Conservation (phyloP, 2,113 vertebrate species). For the Actenoides lindsayi region DNA sequence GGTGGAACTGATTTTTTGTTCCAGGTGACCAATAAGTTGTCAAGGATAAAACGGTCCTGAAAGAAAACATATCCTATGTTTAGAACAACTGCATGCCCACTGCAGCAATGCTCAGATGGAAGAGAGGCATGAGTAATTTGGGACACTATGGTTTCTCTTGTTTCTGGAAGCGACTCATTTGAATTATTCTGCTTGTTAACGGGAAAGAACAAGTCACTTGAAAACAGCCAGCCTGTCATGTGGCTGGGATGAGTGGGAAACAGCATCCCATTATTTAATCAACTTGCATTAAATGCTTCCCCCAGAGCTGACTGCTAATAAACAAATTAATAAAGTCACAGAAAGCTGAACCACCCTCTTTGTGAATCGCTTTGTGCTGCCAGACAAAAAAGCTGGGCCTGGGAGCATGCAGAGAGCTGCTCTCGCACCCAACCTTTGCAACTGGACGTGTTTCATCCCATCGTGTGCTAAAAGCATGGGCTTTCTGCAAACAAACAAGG, state of each 20-base stretch:
- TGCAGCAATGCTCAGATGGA: background rate
- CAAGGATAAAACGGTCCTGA: background rate
- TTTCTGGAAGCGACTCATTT: slow-evolving; percentile 3
- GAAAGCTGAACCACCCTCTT: background rate
- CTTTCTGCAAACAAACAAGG: background rate
- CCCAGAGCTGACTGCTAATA: background rate
- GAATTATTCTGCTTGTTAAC: slow-evolving; percentile 11
- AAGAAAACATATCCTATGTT: background rate
- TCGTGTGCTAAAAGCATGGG: background rate
- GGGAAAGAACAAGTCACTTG: background rate
- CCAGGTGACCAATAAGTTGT: background rate
- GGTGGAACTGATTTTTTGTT: background rate
- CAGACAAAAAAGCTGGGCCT: background rate
- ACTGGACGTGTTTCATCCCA: background rate
- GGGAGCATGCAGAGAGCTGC: background rate
- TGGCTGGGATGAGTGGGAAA: background rate
- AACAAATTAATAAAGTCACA: background rate
- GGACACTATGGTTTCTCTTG: background rate
- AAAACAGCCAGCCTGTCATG: background rate
- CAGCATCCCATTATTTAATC: background rate
- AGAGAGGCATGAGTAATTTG: background rate
- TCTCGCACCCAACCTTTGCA: background rate
- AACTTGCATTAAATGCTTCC: background rate
- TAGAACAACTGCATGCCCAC: background rate
- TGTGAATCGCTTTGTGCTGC: background rate